phyloP scores from a whole-genome alignment of 2,797 vertebrate species.

The Tenualosa thibaudeaui region DNA sequence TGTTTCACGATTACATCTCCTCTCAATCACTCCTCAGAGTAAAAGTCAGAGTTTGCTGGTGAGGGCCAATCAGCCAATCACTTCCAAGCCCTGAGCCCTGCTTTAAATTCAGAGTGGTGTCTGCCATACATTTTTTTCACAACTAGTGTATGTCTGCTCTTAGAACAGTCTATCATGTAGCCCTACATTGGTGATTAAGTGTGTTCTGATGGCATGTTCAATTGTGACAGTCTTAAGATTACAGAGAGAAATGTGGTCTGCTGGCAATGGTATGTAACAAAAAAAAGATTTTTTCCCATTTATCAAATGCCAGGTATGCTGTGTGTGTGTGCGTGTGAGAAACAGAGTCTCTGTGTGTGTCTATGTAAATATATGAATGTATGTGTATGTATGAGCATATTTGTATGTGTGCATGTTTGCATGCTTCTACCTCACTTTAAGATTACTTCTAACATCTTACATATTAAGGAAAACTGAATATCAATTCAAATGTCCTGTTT shows the following conservation, averaged over 20 bases:
- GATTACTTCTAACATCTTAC: background rate
- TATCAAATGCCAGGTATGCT: background rate
- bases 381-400: background rate
- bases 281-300: background rate
- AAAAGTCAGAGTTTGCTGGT: background rate
- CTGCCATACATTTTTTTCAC: background rate
- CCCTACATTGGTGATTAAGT: background rate
- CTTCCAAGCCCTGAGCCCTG: background rate
- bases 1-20: background rate
- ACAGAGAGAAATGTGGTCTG: background rate
- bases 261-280: background rate
- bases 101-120: background rate
- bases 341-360: background rate
- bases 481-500: slow-evolving; percentile 12
- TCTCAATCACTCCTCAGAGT: background rate
- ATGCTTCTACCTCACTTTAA: no score
- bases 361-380: background rate
- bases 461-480: background rate
- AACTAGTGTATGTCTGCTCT: background rate
- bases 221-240: background rate
- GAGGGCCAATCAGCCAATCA: background rate
- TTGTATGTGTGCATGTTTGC: background rate
- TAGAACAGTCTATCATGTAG: background rate
- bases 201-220: background rate
- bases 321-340: background rate